These are phyloP conservation scores for Neoascia interrupta DNA, from an alignment of 2,888 invertebrate species.

Conservation along the genomic window DNA sequence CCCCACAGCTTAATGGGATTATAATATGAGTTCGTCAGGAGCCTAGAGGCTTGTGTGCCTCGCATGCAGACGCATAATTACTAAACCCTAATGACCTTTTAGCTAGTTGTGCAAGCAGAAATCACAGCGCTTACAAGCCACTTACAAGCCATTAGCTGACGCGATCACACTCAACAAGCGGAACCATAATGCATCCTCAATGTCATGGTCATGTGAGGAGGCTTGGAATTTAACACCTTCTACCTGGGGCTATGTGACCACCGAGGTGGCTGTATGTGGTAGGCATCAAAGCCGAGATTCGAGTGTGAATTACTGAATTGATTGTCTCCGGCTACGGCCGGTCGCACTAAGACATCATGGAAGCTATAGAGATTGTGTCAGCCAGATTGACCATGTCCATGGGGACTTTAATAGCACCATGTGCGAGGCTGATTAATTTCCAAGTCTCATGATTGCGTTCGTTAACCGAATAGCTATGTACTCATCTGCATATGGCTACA, in stretches of 20 bases:
- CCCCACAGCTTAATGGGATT: conserved; percentile 60
- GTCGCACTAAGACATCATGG: conserved; percentile 41
- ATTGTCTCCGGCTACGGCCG: conserved; percentile 15
- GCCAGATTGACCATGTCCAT: conserved; percentile 45
- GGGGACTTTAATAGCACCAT: conserved; percentile 18
- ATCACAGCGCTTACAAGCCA: conserved; percentile 49
- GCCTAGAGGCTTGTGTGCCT: conserved; percentile 20
- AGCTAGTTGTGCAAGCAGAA: conserved; percentile 20
- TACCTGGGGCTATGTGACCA: conserved; percentile 57
- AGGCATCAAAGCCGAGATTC: conserved; percentile 34
- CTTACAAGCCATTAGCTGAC: conserved; percentile 56
- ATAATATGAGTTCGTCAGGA: conserved; percentile 55
- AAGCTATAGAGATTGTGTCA: conserved; percentile 51
- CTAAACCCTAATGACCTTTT: conserved; percentile 65
- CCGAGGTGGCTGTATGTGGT: conserved; percentile 34
- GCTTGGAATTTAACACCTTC: conserved; percentile 56
- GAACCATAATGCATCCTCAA: conserved; percentile 66
- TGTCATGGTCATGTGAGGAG: conserved; percentile 57
- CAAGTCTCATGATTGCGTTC: conserved; percentile 59
- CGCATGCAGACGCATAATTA: conserved; percentile 44
- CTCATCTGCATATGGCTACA: conserved; percentile 65
- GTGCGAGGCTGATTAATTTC: conserved; percentile 57
- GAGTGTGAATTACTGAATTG: conserved; percentile 57
- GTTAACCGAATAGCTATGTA: conserved; percentile 65
- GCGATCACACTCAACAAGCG: conserved; percentile 38